Conservation (phyloP, 2,888 invertebrate genomes). For the Timema podura region DNA sequence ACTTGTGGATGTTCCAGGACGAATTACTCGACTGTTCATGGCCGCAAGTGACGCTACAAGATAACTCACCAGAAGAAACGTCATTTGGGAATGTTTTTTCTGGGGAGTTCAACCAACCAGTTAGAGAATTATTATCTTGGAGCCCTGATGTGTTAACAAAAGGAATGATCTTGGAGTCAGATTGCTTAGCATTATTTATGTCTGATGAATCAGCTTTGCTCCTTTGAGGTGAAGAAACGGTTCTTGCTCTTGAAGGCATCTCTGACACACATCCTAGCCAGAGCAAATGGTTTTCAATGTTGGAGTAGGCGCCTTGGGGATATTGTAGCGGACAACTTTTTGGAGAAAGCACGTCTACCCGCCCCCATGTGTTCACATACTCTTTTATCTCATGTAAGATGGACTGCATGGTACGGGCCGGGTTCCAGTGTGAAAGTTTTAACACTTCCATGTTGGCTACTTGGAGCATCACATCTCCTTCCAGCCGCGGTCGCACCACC, state of each 20-base stretch:
- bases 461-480: conserved; percentile 36
- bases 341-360: conserved; percentile 39
- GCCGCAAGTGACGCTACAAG: no score
- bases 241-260: conserved; percentile 21
- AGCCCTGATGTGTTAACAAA: no score
- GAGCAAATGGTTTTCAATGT: conserved; percentile 42
- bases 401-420: conserved; percentile 41
- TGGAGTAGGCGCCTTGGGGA: conserved; percentile 39
- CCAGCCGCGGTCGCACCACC: conserved; percentile 41
- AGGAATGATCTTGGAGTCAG: no score
- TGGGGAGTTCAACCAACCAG: no score
- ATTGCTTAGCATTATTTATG: no score
- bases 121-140: no score
- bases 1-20: conserved; percentile 42
- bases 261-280: conserved; percentile 39
- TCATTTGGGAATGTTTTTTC: no score
- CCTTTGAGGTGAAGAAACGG: no score
- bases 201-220: no score
- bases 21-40: no score
- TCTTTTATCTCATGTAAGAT: conserved; percentile 41
- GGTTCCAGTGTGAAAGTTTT: conserved; percentile 43
- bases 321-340: conserved; percentile 39
- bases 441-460: conserved; percentile 39
- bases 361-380: conserved; percentile 41
- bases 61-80: no score